A percentile compares a stretch with the other conserved stretches of the same genome.
These are phyloP conservation scores for Panzeria rudis DNA, from an alignment of 2,888 invertebrate genomes.

Conservation along the genomic window DNA sequence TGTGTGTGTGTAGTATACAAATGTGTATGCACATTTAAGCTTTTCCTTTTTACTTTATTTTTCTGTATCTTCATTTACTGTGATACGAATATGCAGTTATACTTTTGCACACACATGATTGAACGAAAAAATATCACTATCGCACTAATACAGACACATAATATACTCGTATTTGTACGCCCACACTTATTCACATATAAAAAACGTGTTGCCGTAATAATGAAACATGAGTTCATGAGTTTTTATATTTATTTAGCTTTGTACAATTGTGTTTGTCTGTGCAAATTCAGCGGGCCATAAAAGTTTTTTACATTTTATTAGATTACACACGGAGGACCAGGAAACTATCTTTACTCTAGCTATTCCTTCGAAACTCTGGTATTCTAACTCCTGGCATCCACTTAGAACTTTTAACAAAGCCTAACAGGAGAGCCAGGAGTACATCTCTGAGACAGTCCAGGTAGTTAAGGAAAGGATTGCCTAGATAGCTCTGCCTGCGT, in stretches of 20 bases:
- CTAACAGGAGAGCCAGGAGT: too few relatives aligned
- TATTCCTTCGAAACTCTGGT: too few relatives aligned
- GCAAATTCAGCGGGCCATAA: slow-evolving; percentile 29
- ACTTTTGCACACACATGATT: slow-evolving; percentile 54
- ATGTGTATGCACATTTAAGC: slow-evolving; percentile 60
- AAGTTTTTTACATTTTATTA: neutral
- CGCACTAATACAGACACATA: slow-evolving; percentile 59
- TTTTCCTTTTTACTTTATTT: slow-evolving; percentile 59
- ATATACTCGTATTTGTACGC: neutral
- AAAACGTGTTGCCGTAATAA: slow-evolving; percentile 74
- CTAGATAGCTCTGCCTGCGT: too few relatives aligned
- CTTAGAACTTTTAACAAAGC: too few relatives aligned
- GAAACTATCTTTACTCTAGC: too few relatives aligned
- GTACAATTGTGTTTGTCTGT: neutral
- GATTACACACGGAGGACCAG: too few relatives aligned
- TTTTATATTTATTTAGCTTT: slow-evolving; percentile 40
- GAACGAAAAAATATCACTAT: slow-evolving; percentile 59
- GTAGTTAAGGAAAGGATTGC: too few relatives aligned
- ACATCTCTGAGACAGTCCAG: too few relatives aligned
- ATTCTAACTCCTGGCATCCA: too few relatives aligned
- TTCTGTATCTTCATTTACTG: slow-evolving; percentile 52
- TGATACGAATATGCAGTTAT: slow-evolving; percentile 74
- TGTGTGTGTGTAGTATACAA: slow-evolving; percentile 3
- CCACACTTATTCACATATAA: slow-evolving; percentile 16
- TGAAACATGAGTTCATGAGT: slow-evolving; percentile 72